Base-by-base conservation (phyloP, 2,797 vertebrate genomes). In the Sus cebifrons region DNA sequence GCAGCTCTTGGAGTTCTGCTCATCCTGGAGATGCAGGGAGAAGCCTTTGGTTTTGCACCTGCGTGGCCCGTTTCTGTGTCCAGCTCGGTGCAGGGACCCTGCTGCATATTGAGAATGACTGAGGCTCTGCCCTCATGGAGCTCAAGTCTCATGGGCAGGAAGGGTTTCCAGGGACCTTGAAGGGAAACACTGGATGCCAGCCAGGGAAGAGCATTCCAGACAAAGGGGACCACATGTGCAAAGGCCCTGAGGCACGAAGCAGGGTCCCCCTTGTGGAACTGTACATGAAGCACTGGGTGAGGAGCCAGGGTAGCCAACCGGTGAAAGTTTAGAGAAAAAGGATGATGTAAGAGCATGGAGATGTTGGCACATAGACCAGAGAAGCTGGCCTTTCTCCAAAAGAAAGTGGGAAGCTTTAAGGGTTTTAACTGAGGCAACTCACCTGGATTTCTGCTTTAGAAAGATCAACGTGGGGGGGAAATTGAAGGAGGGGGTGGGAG, bases 181-280 rank as follows among this genome's bases (percentile, higher is more conserved):
- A n/a, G 93, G 32, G 18, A 44, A 84, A 32, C n/a, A 32, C 4
- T 21, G 7, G 4, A 23, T 29, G 40, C 23, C n/a, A 36, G 3
- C 25, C 29, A 12, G 54, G 56, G 70, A 49, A 64, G 36, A 49
- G 25, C 25, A n/a, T 15, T 54, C 29, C 74, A 16, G 60, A 75
- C 32, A 36, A 56, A 67, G 32, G 23, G 15, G 60, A 36, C 0
- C 27, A 90, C 36, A 0, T 0, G 4, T 64, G 67, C 92, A 84
- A 93, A 93, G 96, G 64, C 32, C 84, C 86, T 81, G 75, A n/a
- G 79, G 86, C 75, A 20, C 0, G 29, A 49, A 32, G 18, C 64
- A 9, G 21, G 52, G 3, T 20, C 21, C 52, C 32, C 36, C 58
- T 68, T 20, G 32, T 68, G 52, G 36, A 40, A 2, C 18, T 6